Evolutionary conservation across 2,888 invertebrate genomes (phyloP).

Genomic region (Ferrisia virgata): DNA sequence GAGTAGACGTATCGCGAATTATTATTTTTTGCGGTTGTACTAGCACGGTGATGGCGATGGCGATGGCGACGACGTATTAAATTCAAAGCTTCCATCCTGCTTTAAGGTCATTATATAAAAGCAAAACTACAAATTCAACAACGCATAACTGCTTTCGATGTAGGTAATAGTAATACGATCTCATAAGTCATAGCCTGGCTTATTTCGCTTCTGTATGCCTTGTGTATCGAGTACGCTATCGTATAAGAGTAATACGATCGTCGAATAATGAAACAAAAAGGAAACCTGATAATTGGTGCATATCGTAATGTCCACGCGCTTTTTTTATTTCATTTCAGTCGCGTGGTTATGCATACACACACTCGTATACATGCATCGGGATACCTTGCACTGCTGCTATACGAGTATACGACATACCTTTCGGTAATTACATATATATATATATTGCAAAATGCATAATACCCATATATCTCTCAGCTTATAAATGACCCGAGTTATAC

Average conservation of each 20-base stretch:
- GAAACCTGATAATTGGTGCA: neutral
- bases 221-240: neutral
- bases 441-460: neutral
- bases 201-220: neutral
- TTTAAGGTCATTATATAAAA: neutral
- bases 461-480: no score
- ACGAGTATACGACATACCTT: neutral
- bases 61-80: neutral
- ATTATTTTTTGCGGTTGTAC: neutral
- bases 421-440: neutral
- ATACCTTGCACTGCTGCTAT: no score
- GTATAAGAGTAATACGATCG: constrained; percentile 2
- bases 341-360: no score
- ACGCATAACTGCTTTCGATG: neutral
- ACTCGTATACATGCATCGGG: no score
- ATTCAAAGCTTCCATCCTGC: neutral
- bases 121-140: neutral
- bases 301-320: neutral
- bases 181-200: neutral
- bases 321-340: neutral
- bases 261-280: constrained; percentile 5
- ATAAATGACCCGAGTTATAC: no score
- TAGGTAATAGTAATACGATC: neutral
- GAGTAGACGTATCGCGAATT: no score
- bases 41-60: neutral